A percentile compares a stretch with the other conserved stretches of the same genome.
Evolutionary conservation across 2,888 invertebrate genomes (phyloP).

Genomic region (Fragum sueziense): DNA sequence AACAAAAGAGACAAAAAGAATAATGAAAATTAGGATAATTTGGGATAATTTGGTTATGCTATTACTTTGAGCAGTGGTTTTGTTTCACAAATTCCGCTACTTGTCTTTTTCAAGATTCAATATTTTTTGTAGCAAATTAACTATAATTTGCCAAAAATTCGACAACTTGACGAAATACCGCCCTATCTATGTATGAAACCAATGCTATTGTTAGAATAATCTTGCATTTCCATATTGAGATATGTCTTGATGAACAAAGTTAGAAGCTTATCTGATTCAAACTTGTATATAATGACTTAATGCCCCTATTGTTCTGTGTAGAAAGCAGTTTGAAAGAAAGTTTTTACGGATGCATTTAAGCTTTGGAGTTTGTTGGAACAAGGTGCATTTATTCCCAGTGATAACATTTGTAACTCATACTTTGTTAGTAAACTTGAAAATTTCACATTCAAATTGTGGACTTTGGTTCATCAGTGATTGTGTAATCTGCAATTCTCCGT

Average conservation of each 20-base stretch:
- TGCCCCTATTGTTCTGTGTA: conserved; percentile 13
- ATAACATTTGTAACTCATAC: too few relatives aligned
- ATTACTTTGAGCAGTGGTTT: background rate
- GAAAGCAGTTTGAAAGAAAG: conserved; percentile 5
- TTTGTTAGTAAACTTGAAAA: too few relatives aligned
- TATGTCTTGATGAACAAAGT: conserved; percentile 9
- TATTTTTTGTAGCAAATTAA: background rate
- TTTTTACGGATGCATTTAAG: background rate
- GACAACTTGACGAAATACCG: background rate
- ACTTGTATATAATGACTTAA: conserved; percentile 22
- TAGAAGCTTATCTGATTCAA: conserved; percentile 5
- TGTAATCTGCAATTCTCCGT: too few relatives aligned
- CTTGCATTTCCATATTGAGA: background rate
- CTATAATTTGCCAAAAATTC: conserved; percentile 4
- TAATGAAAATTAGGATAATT: conserved; percentile 14
- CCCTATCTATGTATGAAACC: background rate
- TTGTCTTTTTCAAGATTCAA: conserved; percentile 1
- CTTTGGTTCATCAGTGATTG: too few relatives aligned
- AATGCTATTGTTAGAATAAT: background rate
- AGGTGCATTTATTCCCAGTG: conserved; percentile 1
- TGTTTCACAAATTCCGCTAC: background rate
- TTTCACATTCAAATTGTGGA: too few relatives aligned
- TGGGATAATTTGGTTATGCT: background rate
- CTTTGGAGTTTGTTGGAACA: background rate
- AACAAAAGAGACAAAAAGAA: conserved; percentile 8